Evolutionary conservation across 1,140 invertebrate genomes (phyloP).

Genomic region (Eumaeus atala): DNA sequence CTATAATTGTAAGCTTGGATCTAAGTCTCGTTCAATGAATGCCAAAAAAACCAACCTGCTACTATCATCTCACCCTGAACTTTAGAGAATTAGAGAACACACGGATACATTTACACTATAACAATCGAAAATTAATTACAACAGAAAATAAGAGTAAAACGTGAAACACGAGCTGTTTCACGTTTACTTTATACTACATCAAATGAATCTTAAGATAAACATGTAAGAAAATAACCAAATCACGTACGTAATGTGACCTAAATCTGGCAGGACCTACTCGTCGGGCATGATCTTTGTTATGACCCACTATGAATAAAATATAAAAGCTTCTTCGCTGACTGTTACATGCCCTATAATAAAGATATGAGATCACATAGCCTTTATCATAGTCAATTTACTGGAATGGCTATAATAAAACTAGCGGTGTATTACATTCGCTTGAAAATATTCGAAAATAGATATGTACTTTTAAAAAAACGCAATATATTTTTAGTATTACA

Average conservation of each 20-base stretch:
- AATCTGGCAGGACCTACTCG: background rate
- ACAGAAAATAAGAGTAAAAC: too few relatives aligned
- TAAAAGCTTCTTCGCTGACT: conserved; percentile 5
- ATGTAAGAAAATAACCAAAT: background rate
- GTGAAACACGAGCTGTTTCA: too few relatives aligned
- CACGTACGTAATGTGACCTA: background rate
- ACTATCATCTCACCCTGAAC: too few relatives aligned
- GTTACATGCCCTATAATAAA: conserved; percentile 5
- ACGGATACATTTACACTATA: too few relatives aligned
- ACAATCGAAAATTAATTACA: too few relatives aligned
- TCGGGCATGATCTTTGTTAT: background rate
- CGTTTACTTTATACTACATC: too few relatives aligned
- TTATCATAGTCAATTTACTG: conserved; percentile 10
- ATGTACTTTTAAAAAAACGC: background rate
- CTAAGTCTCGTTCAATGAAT: too few relatives aligned
- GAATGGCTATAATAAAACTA: conserved; percentile 3
- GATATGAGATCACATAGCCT: conserved; percentile 5
- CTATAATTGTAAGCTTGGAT: too few relatives aligned
- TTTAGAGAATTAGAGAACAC: too few relatives aligned
- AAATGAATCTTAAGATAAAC: too few relatives aligned
- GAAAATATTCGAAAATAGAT: background rate
- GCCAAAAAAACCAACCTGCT: too few relatives aligned
- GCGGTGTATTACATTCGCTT: background rate
- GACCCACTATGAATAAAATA: too few relatives aligned
- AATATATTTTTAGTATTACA: background rate